Percentiles rank a stretch among this genome's conserved stretches.
Conservation (phyloP, 2,113 vertebrate species). For the Eonycteris spelaea region DNA sequence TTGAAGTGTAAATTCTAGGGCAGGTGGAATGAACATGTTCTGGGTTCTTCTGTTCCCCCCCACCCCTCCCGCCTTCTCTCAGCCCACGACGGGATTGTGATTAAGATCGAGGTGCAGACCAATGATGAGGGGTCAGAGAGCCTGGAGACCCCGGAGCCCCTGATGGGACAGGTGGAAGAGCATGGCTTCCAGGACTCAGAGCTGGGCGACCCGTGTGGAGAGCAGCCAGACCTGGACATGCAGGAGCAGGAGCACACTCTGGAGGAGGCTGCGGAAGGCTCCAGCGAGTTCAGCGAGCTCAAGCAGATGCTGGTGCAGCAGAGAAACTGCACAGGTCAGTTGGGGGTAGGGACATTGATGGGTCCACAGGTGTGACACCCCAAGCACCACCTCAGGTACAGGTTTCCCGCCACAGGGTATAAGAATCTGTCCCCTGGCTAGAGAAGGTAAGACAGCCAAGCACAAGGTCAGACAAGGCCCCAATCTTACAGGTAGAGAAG, state of each 20-base stretch:
- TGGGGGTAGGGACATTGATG: fast-evolving
- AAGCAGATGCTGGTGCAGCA: slow-evolving; percentile 77
- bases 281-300: slow-evolving; percentile 70
- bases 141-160: slow-evolving; percentile 69
- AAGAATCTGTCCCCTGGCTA: not conserved
- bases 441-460: not conserved
- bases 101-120: slow-evolving; percentile 78
- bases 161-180: slow-evolving; percentile 74
- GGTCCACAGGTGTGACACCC: not conserved
- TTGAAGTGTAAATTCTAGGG: not conserved
- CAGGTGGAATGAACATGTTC: not conserved
- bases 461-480: not conserved
- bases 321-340: slow-evolving; percentile 65
- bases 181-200: slow-evolving; percentile 72
- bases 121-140: slow-evolving; percentile 71
- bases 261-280: slow-evolving; percentile 57
- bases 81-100: slow-evolving; percentile 76
- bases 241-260: slow-evolving; percentile 46
- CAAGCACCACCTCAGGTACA: no score
- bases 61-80: not conserved
- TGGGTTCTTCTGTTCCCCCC: not conserved
- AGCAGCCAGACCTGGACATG: slow-evolving; percentile 70
- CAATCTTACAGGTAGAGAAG: not conserved
- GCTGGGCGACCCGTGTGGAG: slow-evolving; percentile 58
- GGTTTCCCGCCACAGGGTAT: not conserved